phyloP scores from a whole-genome alignment of 2,888 invertebrate genomes.

The Drosophila colorata region DNA sequence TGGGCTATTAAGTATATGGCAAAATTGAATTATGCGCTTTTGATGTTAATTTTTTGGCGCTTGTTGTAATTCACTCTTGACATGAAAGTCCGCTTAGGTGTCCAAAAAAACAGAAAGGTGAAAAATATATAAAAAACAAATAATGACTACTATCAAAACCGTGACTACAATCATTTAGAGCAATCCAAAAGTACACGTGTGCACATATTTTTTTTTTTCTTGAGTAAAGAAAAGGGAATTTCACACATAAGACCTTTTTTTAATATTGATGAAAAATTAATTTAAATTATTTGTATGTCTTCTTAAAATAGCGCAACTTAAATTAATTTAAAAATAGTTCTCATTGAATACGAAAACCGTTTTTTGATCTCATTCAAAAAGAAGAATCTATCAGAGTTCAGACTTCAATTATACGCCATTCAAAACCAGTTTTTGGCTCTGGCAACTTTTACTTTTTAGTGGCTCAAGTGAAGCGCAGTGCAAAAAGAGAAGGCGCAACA shows the following conservation, averaged over 20 bases:
- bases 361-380: background rate
- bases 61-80: slow-evolving; percentile 50
- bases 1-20: slow-evolving; percentile 53
- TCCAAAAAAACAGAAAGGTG: background rate
- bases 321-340: too few species aligned
- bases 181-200: too few species aligned
- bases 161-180: too few species aligned
- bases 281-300: too few species aligned
- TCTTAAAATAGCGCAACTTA: too few species aligned
- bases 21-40: slow-evolving; percentile 50
- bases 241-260: too few species aligned
- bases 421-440: slow-evolving; percentile 51
- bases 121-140: background rate
- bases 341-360: too few species aligned
- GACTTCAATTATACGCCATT: slow-evolving; percentile 1
- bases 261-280: too few species aligned
- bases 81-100: slow-evolving; percentile 46
- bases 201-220: too few species aligned
- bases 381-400: slow-evolving; percentile 15
- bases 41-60: slow-evolving; percentile 65
- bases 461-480: slow-evolving; percentile 39
- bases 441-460: slow-evolving; percentile 63
- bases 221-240: too few species aligned
- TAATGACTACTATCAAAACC: background rate
- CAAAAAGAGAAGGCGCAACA: slow-evolving; percentile 23